A percentile compares a stretch with the other conserved stretches of the same genome.
phyloP scores from a whole-genome alignment of 2,888 invertebrate genomes.

The Leuctra nigra region DNA sequence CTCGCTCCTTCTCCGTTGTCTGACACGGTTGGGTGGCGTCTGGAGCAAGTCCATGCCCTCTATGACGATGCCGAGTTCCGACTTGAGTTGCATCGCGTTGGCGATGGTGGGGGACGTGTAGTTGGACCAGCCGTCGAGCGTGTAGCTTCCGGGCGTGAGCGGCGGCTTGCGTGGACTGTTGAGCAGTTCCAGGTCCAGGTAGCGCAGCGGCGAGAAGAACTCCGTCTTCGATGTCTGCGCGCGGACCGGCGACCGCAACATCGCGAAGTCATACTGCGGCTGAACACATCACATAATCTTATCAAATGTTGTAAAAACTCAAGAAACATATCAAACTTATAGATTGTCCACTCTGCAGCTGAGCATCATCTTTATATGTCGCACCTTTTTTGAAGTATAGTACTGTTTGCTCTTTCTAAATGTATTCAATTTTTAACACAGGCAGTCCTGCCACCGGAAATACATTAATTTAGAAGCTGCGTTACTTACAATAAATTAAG shows the following conservation, averaged over 20 bases:
- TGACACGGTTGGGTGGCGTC: background rate
- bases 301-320: too few species aligned
- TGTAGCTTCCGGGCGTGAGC: background rate
- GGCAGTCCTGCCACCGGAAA: too few species aligned
- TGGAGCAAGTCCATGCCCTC: background rate
- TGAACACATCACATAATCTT: too few species aligned
- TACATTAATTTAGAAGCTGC: too few species aligned
- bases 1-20: constrained; percentile 6
- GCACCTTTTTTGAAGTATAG: too few species aligned
- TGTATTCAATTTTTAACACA: too few species aligned
- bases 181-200: constrained; percentile 10
- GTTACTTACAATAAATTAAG: too few species aligned
- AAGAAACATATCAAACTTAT: too few species aligned
- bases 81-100: background rate
- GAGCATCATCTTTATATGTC: too few species aligned
- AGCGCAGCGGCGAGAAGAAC: constrained; percentile 9
- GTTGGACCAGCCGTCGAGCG: constrained; percentile 1
- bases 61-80: constrained; percentile 2
- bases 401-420: too few species aligned
- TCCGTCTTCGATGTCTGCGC: background rate
- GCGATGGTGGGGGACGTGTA: background rate
- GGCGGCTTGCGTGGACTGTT: background rate
- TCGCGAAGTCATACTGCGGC: constrained; percentile 19
- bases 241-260: constrained; percentile 19
- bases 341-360: too few species aligned